Conservation (phyloP, 1,140 invertebrate species). For the Harlomillsia oculata region DNA sequence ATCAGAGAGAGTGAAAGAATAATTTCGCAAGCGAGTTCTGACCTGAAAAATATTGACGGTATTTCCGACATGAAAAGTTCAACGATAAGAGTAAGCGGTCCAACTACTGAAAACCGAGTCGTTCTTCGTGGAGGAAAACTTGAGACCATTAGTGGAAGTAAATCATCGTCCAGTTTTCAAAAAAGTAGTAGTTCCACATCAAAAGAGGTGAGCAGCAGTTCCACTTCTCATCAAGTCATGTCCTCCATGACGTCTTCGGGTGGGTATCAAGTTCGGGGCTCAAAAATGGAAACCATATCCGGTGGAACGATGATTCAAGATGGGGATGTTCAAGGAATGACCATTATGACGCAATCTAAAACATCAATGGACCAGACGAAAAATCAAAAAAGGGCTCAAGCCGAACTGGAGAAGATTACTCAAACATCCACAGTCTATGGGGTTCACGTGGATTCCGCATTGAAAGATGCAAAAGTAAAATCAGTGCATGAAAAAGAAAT, state of each 20-base stretch:
- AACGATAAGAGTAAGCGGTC: background rate
- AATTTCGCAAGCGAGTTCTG: slow-evolving; percentile 14
- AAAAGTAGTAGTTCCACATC: too few species aligned
- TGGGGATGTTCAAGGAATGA: slow-evolving; percentile 33
- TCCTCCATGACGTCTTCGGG: too few species aligned
- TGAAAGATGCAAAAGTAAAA: slow-evolving; percentile 18
- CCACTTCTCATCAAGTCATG: too few species aligned
- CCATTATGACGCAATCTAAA: slow-evolving; percentile 31
- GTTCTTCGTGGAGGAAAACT: slow-evolving; percentile 6
- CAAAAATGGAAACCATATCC: slow-evolving; percentile 26
- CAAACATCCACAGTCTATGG: slow-evolving; percentile 19
- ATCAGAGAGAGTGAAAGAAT: slow-evolving; percentile 19
- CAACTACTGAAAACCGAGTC: background rate
- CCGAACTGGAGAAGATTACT: slow-evolving; percentile 21
- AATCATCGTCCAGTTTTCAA: too few species aligned
- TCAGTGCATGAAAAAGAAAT: slow-evolving; percentile 32
- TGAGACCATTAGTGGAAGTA: background rate
- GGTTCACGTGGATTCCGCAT: slow-evolving; percentile 25
- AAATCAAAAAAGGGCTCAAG: slow-evolving; percentile 27
- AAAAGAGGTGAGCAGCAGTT: too few species aligned
- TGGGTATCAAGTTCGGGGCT: slow-evolving; percentile 13
- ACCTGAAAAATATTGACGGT: slow-evolving; percentile 1
- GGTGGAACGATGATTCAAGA: slow-evolving; percentile 25
- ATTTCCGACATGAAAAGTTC: background rate
- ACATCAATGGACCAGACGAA: slow-evolving; percentile 27